Percentiles rank a stretch among this genome's conserved stretches.
These are phyloP conservation scores for Gymnoscelis rufifasciata DNA, from an alignment of 2,888 invertebrate genomes.

Conservation along the genomic window DNA sequence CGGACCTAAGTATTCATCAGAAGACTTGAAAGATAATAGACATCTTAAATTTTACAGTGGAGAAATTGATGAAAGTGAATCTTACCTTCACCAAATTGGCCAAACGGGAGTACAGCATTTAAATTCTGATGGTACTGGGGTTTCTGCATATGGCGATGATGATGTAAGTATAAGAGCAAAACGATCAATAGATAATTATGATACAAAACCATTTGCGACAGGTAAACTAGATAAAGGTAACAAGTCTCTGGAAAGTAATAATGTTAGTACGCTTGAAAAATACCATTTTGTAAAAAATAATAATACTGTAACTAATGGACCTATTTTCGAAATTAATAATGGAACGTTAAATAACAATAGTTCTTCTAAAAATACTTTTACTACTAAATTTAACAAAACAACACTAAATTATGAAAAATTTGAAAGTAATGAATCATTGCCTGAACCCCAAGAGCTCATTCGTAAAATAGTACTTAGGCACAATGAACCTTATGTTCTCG, in stretches of 20 bases:
- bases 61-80: conserved; percentile 39
- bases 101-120: conserved; percentile 60
- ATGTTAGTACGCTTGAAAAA: too few relatives aligned
- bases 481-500: conserved; percentile 11
- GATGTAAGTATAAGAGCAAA: conserved; percentile 60
- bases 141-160: conserved; percentile 61
- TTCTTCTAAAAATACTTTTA: not conserved
- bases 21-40: conserved; percentile 44
- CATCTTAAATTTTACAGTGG: conserved; percentile 28
- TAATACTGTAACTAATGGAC: too few relatives aligned
- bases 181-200: conserved; percentile 40
- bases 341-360: not conserved
- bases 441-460: conserved; percentile 42
- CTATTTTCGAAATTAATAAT: too few relatives aligned
- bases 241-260: not conserved
- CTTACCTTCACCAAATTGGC: conserved; percentile 53
- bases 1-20: conserved; percentile 37
- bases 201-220: conserved; percentile 48
- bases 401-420: not conserved
- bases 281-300: too few relatives aligned
- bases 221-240: conserved; percentile 14
- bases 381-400: not conserved
- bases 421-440: conserved; percentile 36
- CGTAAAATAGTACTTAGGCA: conserved; percentile 24
- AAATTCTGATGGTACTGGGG: conserved; percentile 57